Evolutionary conservation across 2,888 invertebrate species (phyloP).

Genomic region (Bellardia bayeri): DNA sequence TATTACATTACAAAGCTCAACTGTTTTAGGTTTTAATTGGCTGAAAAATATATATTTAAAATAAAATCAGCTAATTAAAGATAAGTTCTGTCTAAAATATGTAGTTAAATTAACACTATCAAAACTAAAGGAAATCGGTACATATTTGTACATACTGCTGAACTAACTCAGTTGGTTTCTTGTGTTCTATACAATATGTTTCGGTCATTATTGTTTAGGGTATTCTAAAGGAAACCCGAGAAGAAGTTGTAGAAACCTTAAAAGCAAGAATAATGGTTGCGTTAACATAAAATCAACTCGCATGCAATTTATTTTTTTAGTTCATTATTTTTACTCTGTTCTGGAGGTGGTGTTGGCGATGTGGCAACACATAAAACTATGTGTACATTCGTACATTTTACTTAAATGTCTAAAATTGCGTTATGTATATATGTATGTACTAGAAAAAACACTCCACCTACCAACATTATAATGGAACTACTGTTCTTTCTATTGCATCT

Average conservation of each 20-base stretch:
- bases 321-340: constrained; percentile 25
- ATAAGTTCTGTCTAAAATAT: too few relatives aligned
- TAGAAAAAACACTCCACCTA: constrained; percentile 25
- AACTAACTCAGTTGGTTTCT: background rate
- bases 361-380: constrained; percentile 4
- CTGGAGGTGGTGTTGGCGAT: constrained; percentile 2
- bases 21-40: too few relatives aligned
- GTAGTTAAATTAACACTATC: too few relatives aligned
- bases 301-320: constrained; percentile 63
- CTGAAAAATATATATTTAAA: too few relatives aligned
- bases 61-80: too few relatives aligned
- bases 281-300: constrained; percentile 61
- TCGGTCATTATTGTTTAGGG: constrained; percentile 46
- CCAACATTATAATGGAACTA: background rate
- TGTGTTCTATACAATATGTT: constrained; percentile 5
- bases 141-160: background rate
- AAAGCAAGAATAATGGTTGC: constrained; percentile 51
- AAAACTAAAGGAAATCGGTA: too few relatives aligned
- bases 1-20: too few relatives aligned
- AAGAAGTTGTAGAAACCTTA: constrained; percentile 5
- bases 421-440: background rate
- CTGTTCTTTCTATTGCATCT: constrained; percentile 25
- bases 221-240: constrained; percentile 33
- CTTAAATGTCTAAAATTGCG: constrained; percentile 31
- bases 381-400: background rate